phyloP scores from a whole-genome alignment of 2,888 invertebrate species.

The Marronus borbonicus region DNA sequence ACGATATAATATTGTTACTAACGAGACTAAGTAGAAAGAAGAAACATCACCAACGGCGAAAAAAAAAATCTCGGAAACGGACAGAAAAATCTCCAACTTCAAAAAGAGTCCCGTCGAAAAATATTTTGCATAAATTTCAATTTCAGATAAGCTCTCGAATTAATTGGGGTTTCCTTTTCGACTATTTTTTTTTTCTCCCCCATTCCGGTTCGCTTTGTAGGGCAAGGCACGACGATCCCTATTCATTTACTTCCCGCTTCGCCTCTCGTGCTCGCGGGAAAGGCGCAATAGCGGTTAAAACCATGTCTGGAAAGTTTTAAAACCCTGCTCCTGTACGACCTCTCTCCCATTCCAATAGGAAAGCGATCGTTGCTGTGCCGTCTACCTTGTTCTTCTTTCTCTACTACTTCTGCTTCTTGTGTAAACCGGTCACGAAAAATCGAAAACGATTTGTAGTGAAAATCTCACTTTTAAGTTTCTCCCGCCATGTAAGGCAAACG shows the following conservation, averaged over 20 bases:
- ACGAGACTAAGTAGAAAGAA: too few species aligned
- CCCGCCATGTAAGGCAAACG: not conserved
- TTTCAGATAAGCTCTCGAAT: slow-evolving; percentile 42
- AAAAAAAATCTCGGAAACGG: not conserved
- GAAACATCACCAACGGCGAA: not conserved
- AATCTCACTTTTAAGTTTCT: slow-evolving; percentile 28
- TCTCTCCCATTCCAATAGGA: not conserved
- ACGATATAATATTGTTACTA: too few species aligned
- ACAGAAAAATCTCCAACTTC: slow-evolving; percentile 10
- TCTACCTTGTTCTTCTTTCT: not conserved
- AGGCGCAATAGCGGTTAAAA: slow-evolving; percentile 2
- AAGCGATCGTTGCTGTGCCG: not conserved
- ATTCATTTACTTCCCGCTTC: slow-evolving; percentile 21
- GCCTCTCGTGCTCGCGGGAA: not conserved
- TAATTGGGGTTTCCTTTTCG: slow-evolving; percentile 38
- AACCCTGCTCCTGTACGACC: not conserved
- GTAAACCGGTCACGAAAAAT: slow-evolving; percentile 39
- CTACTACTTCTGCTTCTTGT: not conserved
- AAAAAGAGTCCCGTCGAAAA: slow-evolving; percentile 13
- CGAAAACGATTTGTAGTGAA: slow-evolving; percentile 25
- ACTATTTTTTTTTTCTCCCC: slow-evolving; percentile 7
- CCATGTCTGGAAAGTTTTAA: slow-evolving; percentile 28
- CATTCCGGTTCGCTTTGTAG: not conserved
- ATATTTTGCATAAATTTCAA: slow-evolving; percentile 45
- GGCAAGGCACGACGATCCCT: not conserved